Percentiles rank a stretch among this genome's conserved stretches.
phyloP scores from a whole-genome alignment of 1,140 invertebrate species.

The Lanistes nyassanus region DNA sequence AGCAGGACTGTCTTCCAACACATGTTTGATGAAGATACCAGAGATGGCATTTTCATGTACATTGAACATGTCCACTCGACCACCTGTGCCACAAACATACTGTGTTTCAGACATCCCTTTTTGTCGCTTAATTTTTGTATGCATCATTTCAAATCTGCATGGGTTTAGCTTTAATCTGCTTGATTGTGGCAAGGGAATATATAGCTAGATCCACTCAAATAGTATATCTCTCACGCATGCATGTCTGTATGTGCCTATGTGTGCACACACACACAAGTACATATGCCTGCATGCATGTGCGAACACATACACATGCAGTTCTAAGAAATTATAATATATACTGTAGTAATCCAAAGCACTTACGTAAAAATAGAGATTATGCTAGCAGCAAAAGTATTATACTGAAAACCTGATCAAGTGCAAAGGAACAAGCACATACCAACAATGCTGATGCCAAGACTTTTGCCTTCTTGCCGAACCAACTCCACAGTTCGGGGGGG shows the following conservation, averaged over 20 bases:
- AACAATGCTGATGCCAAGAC: slow-evolving; percentile 96
- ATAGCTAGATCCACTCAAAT: too few species aligned
- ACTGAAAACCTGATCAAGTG: background rate
- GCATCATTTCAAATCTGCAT: too few species aligned
- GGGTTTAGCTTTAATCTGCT: too few species aligned
- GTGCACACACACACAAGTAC: too few species aligned
- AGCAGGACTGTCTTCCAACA: slow-evolving; percentile 93
- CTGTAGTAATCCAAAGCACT: too few species aligned
- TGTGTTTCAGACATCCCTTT: background rate
- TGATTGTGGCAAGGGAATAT: too few species aligned
- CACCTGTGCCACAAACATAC: slow-evolving; percentile 44
- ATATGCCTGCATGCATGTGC: too few species aligned
- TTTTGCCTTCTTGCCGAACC: slow-evolving; percentile 75
- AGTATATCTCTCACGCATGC: too few species aligned
- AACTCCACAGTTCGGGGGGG: slow-evolving; percentile 80
- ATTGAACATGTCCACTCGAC: slow-evolving; percentile 73
- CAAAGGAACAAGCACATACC: slow-evolving; percentile 68
- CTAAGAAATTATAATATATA: too few species aligned
- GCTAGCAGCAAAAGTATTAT: background rate
- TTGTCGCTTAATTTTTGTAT: too few species aligned
- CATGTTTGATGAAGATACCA: slow-evolving; percentile 98
- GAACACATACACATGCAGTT: background rate
- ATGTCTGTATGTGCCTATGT: too few species aligned
- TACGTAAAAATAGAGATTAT: too few species aligned
- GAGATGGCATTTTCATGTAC: slow-evolving; percentile 74